Conservation (phyloP, 2,888 invertebrate species). For the Bembecia ichneumoniformis region DNA sequence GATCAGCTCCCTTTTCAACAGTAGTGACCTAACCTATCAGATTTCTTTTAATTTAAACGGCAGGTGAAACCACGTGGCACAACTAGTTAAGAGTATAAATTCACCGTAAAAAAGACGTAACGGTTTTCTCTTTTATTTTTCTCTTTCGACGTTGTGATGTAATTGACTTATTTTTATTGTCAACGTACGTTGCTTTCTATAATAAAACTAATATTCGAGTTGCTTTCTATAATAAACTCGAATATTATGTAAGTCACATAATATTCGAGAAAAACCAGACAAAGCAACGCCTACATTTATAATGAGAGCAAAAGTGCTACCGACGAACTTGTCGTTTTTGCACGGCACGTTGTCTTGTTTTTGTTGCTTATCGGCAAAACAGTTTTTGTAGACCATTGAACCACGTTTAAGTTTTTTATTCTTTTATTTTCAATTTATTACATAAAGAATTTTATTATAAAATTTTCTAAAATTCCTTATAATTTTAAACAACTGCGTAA, state of each 20-base stretch:
- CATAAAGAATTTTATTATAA: too few relatives aligned
- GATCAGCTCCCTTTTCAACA: too few relatives aligned
- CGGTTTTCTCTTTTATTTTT: too few relatives aligned
- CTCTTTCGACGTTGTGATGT: too few relatives aligned
- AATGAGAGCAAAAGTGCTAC: conserved; percentile 14
- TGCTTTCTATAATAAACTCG: conserved; percentile 29
- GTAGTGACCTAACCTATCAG: too few relatives aligned
- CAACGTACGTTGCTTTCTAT: conserved; percentile 11
- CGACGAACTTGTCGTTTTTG: conserved; percentile 7
- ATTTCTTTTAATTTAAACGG: too few relatives aligned
- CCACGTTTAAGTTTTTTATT: not conserved
- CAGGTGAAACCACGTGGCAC: too few relatives aligned
- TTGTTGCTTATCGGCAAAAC: not conserved
- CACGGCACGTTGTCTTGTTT: conserved; percentile 1
- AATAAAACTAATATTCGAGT: conserved; percentile 17
- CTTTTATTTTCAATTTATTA: too few relatives aligned
- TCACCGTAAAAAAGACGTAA: too few relatives aligned
- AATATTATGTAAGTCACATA: conserved; percentile 19
- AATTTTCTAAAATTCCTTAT: not conserved
- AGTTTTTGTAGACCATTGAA: not conserved
- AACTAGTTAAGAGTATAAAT: too few relatives aligned
- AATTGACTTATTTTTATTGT: too few relatives aligned
- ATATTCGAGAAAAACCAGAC: conserved; percentile 14
- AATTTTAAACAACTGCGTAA: not conserved
- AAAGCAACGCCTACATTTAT: conserved; percentile 7